Evolutionary conservation across 2,797 vertebrate species (phyloP), one percentile per base, ranked within the genome.

Genomic region (Steatocranus sp.): DNA sequence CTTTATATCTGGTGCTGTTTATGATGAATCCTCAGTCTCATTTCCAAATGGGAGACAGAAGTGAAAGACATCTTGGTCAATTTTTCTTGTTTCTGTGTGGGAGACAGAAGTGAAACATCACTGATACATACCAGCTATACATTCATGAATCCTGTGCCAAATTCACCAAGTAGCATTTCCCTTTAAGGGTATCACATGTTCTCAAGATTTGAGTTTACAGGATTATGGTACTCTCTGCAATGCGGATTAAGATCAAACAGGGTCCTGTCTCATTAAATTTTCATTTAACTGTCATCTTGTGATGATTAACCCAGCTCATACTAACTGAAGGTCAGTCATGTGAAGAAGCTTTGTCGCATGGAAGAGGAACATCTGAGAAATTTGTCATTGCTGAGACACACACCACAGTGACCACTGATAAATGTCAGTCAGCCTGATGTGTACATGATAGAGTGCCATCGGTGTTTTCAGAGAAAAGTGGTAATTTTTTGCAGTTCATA

Each of bases 171-270:
- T 7, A 14, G 12, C 9, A 6, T 63, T 50, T 15, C 32, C 46
- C 63, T 56, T 66, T 6, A 27, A 51, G 12, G 30, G 8, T 20
- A 66, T 14, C 15, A 38, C 54, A 74, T 73, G 68, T 85, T 83
- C 84, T 80, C 51, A 73, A 3, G 77, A 53, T 83, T 84, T 85
- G 38, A 76, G 18, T 87, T 84, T 63, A 75, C 14, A 53, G 86
- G 90, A 90, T 92, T 89, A 89, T 70, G 15, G 25, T 17, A 3
- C 17, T 4, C 51, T 81, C 18, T 18, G 20, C 74, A 53, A 48
- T 7, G 34, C 66, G 84, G 87, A 90, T 89, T 89, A 91, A 27
- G 80, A 91, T 93, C 87, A 89, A 88, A 90, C 68, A 77, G 77
- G n/a, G 38, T 76, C 78, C 74, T 86, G 81, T 88, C 87, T 80